phyloP scores from a whole-genome alignment of 2,113 vertebrate species.

The Sylvia atricapilla region DNA sequence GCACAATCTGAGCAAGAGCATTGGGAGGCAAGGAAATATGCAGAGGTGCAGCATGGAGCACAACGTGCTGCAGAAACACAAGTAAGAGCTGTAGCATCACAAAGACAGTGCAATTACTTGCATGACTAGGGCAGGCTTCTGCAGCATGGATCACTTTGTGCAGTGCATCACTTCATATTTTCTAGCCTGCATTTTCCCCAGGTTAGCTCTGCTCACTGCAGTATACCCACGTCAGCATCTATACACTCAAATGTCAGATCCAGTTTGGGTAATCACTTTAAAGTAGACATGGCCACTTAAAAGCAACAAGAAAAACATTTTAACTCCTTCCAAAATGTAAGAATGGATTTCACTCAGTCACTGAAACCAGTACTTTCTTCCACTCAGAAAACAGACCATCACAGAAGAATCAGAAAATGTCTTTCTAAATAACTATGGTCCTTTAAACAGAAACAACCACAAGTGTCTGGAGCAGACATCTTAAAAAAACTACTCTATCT shows the following conservation, averaged over 20 bases:
- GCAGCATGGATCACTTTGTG: background rate
- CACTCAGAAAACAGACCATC: background rate
- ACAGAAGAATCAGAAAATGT: background rate
- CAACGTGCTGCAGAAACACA: background rate
- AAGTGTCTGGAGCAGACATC: background rate
- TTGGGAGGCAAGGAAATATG: rapidly evolving
- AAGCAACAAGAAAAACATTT: background rate
- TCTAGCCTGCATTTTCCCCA: background rate
- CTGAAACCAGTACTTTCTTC: background rate
- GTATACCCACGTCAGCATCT: background rate
- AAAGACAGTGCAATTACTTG: background rate
- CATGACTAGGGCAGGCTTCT: background rate
- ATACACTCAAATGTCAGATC: background rate
- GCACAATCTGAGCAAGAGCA: background rate
- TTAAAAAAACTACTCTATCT: background rate
- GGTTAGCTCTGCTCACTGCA: background rate
- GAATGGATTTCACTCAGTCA: background rate
- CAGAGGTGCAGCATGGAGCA: background rate
- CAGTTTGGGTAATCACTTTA: background rate
- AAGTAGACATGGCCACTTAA: background rate
- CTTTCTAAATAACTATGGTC: background rate
- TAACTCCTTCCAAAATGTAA: background rate
- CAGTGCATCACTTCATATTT: background rate
- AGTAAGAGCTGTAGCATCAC: background rate
- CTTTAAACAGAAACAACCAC: background rate